Conservation (phyloP, 2,113 vertebrate species). For the Himantopus leucocephalus region DNA sequence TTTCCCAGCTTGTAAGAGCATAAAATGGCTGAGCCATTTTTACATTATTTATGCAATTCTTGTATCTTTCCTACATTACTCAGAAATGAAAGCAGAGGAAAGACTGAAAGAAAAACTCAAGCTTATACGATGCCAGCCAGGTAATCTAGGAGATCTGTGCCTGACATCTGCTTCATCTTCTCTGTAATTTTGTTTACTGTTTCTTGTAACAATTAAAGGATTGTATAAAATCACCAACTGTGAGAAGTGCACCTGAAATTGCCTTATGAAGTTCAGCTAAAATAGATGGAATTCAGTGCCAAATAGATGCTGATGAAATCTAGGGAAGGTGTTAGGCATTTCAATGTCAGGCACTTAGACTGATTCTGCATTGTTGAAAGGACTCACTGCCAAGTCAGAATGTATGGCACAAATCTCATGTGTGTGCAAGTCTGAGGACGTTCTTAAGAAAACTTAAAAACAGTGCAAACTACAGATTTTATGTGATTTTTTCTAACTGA, state of each 20-base stretch:
- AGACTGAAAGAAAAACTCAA: not conserved
- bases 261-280: not conserved
- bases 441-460: not conserved
- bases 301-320: not conserved
- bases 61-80: not conserved
- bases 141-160: not conserved
- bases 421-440: not conserved
- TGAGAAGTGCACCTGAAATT: not conserved
- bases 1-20: not conserved
- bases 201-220: not conserved
- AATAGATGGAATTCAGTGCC: not conserved
- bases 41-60: not conserved
- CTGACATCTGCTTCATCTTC: not conserved
- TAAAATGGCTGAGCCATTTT: not conserved
- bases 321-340: not conserved
- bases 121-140: accelerated
- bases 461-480: not conserved
- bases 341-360: not conserved
- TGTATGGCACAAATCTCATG: not conserved
- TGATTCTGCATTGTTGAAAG: not conserved
- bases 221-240: not conserved
- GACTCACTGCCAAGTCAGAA: not conserved
- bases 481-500: not conserved
- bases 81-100: not conserved
- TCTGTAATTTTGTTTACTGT: not conserved